A percentile compares a stretch with the other conserved stretches of the same genome.
phyloP scores from a whole-genome alignment of 2,113 vertebrate genomes.

The Caracal caracal region DNA sequence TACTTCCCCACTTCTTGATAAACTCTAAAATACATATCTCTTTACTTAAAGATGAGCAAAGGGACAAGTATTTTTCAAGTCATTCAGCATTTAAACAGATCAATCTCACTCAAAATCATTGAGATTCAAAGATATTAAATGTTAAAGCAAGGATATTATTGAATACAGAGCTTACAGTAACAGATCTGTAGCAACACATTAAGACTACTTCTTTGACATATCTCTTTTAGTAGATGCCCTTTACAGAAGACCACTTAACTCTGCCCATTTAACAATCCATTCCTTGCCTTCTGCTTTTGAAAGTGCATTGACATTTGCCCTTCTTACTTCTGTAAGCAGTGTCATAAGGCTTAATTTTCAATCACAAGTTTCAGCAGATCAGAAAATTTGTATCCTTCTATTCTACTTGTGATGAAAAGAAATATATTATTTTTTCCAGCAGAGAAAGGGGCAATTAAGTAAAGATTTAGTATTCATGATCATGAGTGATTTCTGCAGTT shows the following conservation, averaged over 20 bases:
- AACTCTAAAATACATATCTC: conserved; percentile 73
- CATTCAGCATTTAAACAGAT: conserved; percentile 74
- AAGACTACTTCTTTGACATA: conserved; percentile 65
- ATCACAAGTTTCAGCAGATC: conserved; percentile 90
- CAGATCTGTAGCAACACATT: conserved; percentile 21
- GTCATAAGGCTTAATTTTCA: conserved; percentile 92
- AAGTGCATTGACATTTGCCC: conserved; percentile 80
- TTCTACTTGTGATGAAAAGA: conserved; percentile 83
- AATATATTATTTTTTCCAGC: conserved; percentile 82
- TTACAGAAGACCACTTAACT: conserved; percentile 80
- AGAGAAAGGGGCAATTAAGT: conserved; percentile 83
- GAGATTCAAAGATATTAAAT: conserved; percentile 74
- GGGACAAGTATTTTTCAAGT: conserved; percentile 71
- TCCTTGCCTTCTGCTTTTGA: conserved; percentile 81
- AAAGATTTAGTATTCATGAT: conserved; percentile 80
- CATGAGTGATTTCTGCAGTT: conserved; percentile 65
- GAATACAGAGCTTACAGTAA: conserved; percentile 57
- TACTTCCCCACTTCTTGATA: conserved; percentile 75
- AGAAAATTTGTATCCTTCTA: conserved; percentile 86
- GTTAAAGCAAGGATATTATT: conserved; percentile 65
- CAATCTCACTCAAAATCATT: conserved; percentile 74
- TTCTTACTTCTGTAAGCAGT: conserved; percentile 84
- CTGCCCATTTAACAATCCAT: conserved; percentile 83
- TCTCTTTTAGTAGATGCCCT: conserved; percentile 75
- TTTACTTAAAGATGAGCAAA: conserved; percentile 81